Conservation (phyloP, 2,888 invertebrate genomes). For the Electrophaes corylata region DNA sequence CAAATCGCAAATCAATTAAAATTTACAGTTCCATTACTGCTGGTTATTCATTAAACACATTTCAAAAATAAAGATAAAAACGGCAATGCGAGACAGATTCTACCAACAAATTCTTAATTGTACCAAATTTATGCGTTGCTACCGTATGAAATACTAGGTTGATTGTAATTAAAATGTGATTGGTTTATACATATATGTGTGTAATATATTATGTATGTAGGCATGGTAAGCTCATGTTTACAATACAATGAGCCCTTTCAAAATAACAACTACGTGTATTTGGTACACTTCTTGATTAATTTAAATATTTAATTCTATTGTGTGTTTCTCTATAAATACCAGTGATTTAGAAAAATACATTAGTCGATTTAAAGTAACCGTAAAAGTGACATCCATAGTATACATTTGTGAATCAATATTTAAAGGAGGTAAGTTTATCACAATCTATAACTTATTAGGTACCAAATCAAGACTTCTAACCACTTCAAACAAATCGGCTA, state of each 20-base stretch:
- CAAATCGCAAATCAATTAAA: too few species aligned
- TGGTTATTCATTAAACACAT: too few species aligned
- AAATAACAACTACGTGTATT: slow-evolving; percentile 25
- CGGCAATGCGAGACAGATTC: too few species aligned
- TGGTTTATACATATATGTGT: neutral
- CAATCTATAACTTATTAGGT: too few species aligned
- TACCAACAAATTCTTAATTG: too few species aligned
- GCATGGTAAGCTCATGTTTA: slow-evolving; percentile 17
- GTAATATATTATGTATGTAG: too few species aligned
- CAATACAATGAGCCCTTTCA: slow-evolving; percentile 27
- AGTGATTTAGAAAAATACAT: slow-evolving; percentile 18
- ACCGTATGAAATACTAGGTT: too few species aligned
- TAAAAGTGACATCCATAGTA: slow-evolving; percentile 11
- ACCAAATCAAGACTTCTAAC: too few species aligned
- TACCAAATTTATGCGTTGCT: too few species aligned
- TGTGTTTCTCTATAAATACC: slow-evolving; percentile 39
- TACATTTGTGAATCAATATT: slow-evolving; percentile 6
- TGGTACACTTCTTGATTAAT: slow-evolving; percentile 31
- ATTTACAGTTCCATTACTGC: too few species aligned
- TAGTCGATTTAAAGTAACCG: slow-evolving; percentile 17
- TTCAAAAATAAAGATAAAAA: too few species aligned
- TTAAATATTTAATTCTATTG: slow-evolving; percentile 40
- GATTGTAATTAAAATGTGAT: neutral
- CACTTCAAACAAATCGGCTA: too few species aligned
- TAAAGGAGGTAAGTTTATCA: slow-evolving; percentile 22